Percentiles rank a stretch among this genome's conserved stretches.
Conservation (phyloP, 2,888 invertebrate species). For the Parnassius glacialis region DNA sequence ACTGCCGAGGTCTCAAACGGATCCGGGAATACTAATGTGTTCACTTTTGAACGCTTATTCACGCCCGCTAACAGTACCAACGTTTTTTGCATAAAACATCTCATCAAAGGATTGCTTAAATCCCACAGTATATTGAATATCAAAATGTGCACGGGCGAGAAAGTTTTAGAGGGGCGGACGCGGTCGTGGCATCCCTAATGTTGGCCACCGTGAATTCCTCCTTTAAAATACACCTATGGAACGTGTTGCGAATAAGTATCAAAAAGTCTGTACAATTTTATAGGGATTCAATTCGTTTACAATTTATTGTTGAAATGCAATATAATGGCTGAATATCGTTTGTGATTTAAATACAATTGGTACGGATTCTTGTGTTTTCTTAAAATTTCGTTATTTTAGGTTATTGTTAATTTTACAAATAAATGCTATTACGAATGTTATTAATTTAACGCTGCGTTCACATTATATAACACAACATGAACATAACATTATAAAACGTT, state of each 20-base stretch:
- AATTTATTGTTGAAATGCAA: constrained; percentile 14
- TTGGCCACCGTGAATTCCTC: constrained; percentile 69
- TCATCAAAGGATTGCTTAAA: constrained; percentile 81
- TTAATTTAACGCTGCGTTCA: too few relatives aligned
- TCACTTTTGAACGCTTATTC: constrained; percentile 77
- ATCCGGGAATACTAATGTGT: constrained; percentile 77
- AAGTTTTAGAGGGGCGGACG: constrained; percentile 66
- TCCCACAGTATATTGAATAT: constrained; percentile 79
- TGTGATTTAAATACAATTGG: not conserved
- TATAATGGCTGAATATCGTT: not conserved
- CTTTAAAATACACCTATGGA: constrained; percentile 76
- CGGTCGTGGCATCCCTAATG: constrained; percentile 68
- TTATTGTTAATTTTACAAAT: too few relatives aligned
- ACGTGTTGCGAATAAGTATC: constrained; percentile 70
- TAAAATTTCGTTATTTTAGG: too few relatives aligned
- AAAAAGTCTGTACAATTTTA: constrained; percentile 21
- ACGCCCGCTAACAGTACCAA: constrained; percentile 74
- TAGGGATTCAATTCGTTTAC: constrained; percentile 14
- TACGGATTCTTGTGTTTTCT: too few relatives aligned
- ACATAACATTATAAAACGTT: too few relatives aligned
- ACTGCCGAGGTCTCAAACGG: constrained; percentile 42
- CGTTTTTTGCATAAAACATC: constrained; percentile 82
- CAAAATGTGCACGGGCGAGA: constrained; percentile 74
- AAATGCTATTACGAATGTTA: too few relatives aligned
- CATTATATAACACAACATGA: too few relatives aligned